Conservation (phyloP, 23 tunicate species). For the Trididemnum clinides region DNA sequence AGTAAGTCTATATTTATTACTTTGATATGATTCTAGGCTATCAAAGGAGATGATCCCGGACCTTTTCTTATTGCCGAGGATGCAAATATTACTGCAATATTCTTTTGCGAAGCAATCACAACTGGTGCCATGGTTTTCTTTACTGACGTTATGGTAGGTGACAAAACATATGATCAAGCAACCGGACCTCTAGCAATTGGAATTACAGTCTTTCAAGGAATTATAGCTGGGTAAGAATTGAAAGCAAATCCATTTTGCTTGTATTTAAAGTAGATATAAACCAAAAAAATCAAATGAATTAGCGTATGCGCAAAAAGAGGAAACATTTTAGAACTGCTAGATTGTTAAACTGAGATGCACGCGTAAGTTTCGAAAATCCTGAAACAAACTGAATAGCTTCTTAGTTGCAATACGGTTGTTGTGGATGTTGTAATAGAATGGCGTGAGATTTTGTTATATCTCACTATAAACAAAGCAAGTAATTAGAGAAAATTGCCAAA, state of each 20-base stretch:
- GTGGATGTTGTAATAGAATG: no score
- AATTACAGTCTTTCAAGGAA: slow-evolving; percentile 93
- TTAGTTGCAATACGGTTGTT: no score
- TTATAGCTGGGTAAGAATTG: slow-evolving; percentile 82
- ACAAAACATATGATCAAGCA: slow-evolving; percentile 86
- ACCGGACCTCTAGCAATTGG: slow-evolving; percentile 93
- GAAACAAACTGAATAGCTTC: no score
- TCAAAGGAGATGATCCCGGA: slow-evolving; percentile 71
- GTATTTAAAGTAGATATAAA: no score
- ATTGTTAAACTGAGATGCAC: no score
- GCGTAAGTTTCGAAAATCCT: no score
- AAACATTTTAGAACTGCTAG: neutral
- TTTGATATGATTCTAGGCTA: no score
- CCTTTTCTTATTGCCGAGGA: slow-evolving; percentile 81
- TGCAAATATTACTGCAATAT: slow-evolving; percentile 82
- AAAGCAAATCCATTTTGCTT: no score
- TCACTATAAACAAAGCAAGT: no score
- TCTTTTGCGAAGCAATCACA: slow-evolving; percentile 68
- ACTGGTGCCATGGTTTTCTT: slow-evolving; percentile 92
- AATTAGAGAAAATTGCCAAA: no score
- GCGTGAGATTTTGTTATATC: no score
- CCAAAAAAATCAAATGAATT: neutral
- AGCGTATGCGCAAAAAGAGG: neutral
- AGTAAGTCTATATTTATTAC: no score
- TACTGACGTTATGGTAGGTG: slow-evolving; percentile 76